Conservation (phyloP, 2,797 vertebrate species). For the Sebastes wilsoni region DNA sequence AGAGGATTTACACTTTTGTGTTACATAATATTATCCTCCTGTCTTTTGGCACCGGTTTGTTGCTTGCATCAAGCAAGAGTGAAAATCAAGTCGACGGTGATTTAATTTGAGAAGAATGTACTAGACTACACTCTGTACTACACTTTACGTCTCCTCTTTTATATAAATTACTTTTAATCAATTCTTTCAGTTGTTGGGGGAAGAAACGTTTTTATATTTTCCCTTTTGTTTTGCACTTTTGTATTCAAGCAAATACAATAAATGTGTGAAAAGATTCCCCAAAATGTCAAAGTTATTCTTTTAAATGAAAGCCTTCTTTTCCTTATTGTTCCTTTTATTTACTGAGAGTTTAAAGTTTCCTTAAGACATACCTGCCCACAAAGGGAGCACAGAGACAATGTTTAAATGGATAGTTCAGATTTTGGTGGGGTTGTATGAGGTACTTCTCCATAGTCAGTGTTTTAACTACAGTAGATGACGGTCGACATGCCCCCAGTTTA, state of each 20-base stretch:
- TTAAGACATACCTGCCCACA: too few species aligned
- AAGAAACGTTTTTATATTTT: neutral
- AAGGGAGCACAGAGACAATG: too few species aligned
- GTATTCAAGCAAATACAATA: constrained; percentile 45
- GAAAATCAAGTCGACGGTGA: neutral
- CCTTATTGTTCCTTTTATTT: too few species aligned
- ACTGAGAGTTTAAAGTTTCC: too few species aligned
- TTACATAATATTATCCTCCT: constrained; percentile 36
- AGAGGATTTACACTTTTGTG: constrained; percentile 40
- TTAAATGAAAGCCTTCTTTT: too few species aligned
- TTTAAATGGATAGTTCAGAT: too few species aligned
- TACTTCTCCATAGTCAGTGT: too few species aligned
- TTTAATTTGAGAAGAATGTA: neutral
- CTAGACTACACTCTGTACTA: neutral
- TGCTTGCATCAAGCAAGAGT: constrained; percentile 53
- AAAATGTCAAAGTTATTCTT: too few species aligned
- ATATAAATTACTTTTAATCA: constrained; percentile 4
- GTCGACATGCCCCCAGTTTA: too few species aligned
- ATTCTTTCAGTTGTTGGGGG: neutral
- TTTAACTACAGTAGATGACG: too few species aligned
- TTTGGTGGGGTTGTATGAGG: too few species aligned
- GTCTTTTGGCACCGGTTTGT: constrained; percentile 13
- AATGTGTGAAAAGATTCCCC: constrained; percentile 21
- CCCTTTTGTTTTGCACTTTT: constrained; percentile 23
- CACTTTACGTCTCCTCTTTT: neutral